Percentiles rank a stretch among this genome's conserved stretches.
Conservation (phyloP, 2,113 vertebrate genomes). For the Psittacus erithacus region DNA sequence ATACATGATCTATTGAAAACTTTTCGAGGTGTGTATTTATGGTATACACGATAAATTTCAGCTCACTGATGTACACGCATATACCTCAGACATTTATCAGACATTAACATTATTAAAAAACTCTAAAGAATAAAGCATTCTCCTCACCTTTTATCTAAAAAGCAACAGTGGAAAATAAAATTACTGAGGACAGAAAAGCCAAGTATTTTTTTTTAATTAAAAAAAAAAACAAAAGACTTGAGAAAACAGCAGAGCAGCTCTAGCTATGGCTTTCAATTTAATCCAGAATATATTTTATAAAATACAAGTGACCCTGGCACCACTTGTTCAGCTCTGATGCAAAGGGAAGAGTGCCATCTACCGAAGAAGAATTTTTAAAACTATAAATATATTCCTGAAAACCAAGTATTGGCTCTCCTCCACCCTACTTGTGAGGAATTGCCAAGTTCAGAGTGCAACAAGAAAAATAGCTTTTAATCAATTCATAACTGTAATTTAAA, state of each 20-base stretch:
- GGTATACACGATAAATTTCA: background rate
- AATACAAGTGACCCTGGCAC: background rate
- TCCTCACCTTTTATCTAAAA: background rate
- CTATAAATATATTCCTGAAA: background rate
- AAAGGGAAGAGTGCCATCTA: constrained; percentile 62
- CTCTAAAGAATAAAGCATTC: too few species aligned
- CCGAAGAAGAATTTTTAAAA: constrained; percentile 19
- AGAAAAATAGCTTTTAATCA: background rate
- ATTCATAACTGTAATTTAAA: background rate
- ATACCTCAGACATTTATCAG: background rate
- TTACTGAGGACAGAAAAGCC: background rate
- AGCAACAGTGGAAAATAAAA: background rate
- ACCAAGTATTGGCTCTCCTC: background rate
- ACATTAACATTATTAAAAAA: background rate
- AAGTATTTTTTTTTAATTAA: background rate
- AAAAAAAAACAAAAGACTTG: background rate
- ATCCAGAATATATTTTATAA: background rate
- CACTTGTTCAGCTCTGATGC: background rate
- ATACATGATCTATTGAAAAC: background rate
- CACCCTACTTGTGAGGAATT: background rate
- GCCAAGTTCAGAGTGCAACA: background rate
- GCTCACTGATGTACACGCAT: background rate
- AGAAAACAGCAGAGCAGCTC: background rate
- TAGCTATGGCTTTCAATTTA: background rate
- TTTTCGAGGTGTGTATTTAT: background rate